Evolutionary conservation across 1,140 invertebrate species (phyloP), one percentile per base, ranked within the genome.

Genomic region (Ooceraea biroi): DNA sequence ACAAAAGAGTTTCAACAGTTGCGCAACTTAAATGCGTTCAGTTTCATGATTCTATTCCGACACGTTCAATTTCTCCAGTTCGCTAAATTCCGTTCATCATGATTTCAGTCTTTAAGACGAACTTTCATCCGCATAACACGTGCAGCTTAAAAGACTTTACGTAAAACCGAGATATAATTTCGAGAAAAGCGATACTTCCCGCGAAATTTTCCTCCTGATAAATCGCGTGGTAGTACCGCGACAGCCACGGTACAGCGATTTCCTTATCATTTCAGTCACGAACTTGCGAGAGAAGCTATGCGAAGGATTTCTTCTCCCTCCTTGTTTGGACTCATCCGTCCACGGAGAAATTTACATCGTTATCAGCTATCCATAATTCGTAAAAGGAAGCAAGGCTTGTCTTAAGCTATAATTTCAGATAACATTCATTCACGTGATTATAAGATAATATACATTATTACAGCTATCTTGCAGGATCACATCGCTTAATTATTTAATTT

Each of bases 231-330:
- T 2, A 12, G 41, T 30, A 22, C 25, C 2, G 11, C 8, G 4
- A 30, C 25, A n/a, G 4, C 57, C 7, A 25, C 25, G 48, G 46
- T 44, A 10, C n/a, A 57, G 3, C 48, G 55, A 71, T 80, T 69
- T 69, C 50, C 50, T 57, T 80, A 69, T 57, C 50, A 80, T 80
- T 80, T 71, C 44, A 46, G 50, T 80, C 65, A 69, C 36, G 36
- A 69, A 57, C 27, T 7, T 66, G 14, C 46, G 27, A 55, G 19
- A 10, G 10, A 17, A 52, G 22, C 25, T n/a, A 65, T n/a, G 17
- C 5, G n/a, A 27, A 30, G 22, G 27, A 3, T 71, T 57, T 30
- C 1, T 25, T 57, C 27, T 17, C 36, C 66, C 12, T 14, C 58
- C n/a, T n/a, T 10, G 3, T 50, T 50, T 78, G n/a, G 11, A 78